Conservation (phyloP, 2,888 invertebrate species). For the Sarcophaga carnaria region DNA sequence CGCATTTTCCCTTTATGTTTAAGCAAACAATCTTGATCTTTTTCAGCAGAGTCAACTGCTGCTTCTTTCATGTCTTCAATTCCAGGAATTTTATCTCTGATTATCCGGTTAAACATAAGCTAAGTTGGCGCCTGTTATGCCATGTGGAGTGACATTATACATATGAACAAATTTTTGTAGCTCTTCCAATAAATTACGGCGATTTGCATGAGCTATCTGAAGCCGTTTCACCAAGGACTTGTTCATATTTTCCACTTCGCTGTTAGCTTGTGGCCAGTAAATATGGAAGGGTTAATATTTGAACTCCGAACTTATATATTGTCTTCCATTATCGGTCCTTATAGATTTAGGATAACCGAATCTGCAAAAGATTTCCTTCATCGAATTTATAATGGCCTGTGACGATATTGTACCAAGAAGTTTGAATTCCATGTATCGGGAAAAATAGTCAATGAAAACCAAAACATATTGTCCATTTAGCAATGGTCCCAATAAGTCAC, state of each 20-base stretch:
- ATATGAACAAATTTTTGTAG: slow-evolving; percentile 68
- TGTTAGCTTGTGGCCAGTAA: slow-evolving; percentile 64
- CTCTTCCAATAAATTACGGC: slow-evolving; percentile 59
- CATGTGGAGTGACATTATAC: slow-evolving; percentile 67
- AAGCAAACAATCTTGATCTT: slow-evolving; percentile 62
- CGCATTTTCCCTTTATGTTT: slow-evolving; percentile 65
- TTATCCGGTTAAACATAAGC: slow-evolving; percentile 62
- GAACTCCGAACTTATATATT: slow-evolving; percentile 61
- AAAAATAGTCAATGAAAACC: slow-evolving; percentile 52
- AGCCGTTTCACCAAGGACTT: slow-evolving; percentile 61
- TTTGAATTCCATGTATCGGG: slow-evolving; percentile 52
- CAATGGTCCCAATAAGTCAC: slow-evolving; percentile 54
- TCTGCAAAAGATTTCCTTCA: slow-evolving; percentile 68
- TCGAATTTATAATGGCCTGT: slow-evolving; percentile 57
- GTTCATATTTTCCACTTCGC: slow-evolving; percentile 64
- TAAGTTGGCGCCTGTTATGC: slow-evolving; percentile 65
- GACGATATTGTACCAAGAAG: slow-evolving; percentile 52
- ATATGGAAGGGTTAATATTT: slow-evolving; percentile 62
- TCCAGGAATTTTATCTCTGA: slow-evolving; percentile 64
- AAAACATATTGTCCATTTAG: slow-evolving; percentile 60
- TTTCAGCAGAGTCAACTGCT: slow-evolving; percentile 56
- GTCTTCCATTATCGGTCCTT: slow-evolving; percentile 67
- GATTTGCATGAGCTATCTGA: slow-evolving; percentile 60
- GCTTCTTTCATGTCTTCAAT: slow-evolving; percentile 56
- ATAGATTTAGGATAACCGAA: slow-evolving; percentile 64